Base-by-base conservation (phyloP, 2,888 invertebrate genomes). In the Thera britannica region DNA sequence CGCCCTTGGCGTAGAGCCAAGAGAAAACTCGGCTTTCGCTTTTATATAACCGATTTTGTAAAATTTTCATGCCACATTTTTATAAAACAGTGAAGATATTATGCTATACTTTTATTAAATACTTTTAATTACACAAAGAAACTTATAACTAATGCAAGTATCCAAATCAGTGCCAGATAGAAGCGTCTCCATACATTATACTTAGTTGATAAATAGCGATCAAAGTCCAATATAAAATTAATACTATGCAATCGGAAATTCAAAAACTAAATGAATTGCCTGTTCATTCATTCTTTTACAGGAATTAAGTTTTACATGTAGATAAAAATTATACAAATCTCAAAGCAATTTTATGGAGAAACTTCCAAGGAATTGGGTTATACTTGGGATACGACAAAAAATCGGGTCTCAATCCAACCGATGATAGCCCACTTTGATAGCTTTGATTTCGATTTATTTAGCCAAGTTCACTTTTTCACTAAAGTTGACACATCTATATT, bases 1-100 rank as follows among this genome's bases (percentile, higher is more conserved):
- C 60, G 77, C 75, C 80, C 79, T 80, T 88, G 87, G 87, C 83
- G 35, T 46, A 58, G 8, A 41, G 79, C 88, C 86, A 87, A 77
- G 62, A 34, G 65, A 72, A 80, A 79, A 81, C 74, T 77, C 72
- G 62, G 59, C 81, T 84, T 83, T 85, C 77, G 79, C 81, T 83
- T 82, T 82, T 79, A 75, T 61, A 70, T 70, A 72, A 73, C 72
- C 72, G 60, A 62, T 74, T 74, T 66, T 51, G 52, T 52, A 57
- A 35, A 48, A 67, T 46, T 66, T 65, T 69, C 41, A 63, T 65
- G 36, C n/a, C 49, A 51, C 34, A 11, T 35, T 11, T 65, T 62
- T 56, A 65, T 68, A 49, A 41, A 68, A 70, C 59, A 64, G 62
- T 66, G 57, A 55, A 58, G 54, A 7, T 44, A 6, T 2, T 8